phyloP scores from a whole-genome alignment of 2,888 invertebrate species.

The Hecatera dysodea region DNA sequence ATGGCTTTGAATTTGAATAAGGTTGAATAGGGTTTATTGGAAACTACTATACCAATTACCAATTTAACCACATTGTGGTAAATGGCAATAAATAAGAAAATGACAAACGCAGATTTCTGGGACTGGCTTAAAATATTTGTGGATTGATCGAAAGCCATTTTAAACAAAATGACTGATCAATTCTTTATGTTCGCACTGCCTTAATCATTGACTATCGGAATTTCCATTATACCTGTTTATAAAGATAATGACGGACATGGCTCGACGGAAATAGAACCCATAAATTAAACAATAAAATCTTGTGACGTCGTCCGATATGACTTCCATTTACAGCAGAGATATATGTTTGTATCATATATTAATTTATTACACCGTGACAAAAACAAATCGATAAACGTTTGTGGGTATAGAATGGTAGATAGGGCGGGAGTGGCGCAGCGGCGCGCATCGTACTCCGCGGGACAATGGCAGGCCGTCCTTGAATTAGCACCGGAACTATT shows the following conservation, averaged over 20 bases:
- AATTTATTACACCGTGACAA: conserved; percentile 60
- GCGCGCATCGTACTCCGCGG: conserved; percentile 69
- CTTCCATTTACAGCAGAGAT: conserved; percentile 46
- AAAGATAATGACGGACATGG: conserved; percentile 24
- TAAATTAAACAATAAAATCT: conserved; percentile 47
- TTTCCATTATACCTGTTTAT: conserved; percentile 11
- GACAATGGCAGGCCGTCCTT: conserved; percentile 86
- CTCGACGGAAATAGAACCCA: conserved; percentile 35
- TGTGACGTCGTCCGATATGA: conserved; percentile 40
- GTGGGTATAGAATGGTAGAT: conserved; percentile 61
- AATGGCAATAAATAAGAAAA: not conserved
- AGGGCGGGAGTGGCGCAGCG: conserved; percentile 70
- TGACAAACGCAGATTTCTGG: not conserved
- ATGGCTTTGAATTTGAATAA: conserved; percentile 32
- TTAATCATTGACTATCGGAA: not conserved
- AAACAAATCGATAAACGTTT: conserved; percentile 64
- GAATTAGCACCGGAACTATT: conserved; percentile 88
- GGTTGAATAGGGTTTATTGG: conserved; percentile 5
- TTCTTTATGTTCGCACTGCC: not conserved
- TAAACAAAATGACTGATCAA: not conserved
- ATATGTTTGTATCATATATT: conserved; percentile 49
- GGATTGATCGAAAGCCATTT: not conserved
- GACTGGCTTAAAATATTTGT: not conserved
- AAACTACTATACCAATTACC: conserved; percentile 8
- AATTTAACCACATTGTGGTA: conserved; percentile 10